Conservation (phyloP, 2,888 invertebrate genomes). For the Machimus rusticus region DNA sequence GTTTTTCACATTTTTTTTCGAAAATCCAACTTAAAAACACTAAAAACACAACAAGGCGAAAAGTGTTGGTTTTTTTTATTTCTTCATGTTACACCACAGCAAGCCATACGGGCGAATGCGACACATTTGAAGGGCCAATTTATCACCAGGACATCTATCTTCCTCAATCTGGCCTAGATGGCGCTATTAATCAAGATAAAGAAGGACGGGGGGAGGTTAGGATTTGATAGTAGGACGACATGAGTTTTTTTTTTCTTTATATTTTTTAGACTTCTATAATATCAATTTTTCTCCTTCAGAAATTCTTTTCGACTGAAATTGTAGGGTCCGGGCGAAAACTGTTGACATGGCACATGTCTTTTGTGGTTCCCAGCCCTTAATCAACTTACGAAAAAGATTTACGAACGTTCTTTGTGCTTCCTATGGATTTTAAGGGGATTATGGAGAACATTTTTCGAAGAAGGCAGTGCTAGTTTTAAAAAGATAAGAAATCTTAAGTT, state of each 20-base stretch:
- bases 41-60: neutral
- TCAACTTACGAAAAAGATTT: slow-evolving; percentile 12
- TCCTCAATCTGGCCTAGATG: slow-evolving; percentile 13
- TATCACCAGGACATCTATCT: slow-evolving; percentile 14
- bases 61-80: neutral
- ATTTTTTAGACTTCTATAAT: neutral
- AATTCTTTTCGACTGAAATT: neutral
- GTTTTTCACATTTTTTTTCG: neutral
- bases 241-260: neutral
- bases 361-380: neutral
- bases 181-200: slow-evolving; percentile 32
- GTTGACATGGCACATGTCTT: slow-evolving; percentile 14
- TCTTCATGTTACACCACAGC: neutral
- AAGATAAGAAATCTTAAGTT: neutral
- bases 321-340: neutral
- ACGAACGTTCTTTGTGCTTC: neutral
- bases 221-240: neutral
- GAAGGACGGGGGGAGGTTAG: neutral
- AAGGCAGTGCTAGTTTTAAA: neutral
- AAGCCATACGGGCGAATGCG: neutral
- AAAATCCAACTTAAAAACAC: neutral
- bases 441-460: neutral
- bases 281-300: neutral
- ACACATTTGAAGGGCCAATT: slow-evolving; percentile 18
- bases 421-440: slow-evolving; percentile 3